Percentiles rank a stretch among this genome's conserved stretches.
These are phyloP conservation scores for Saimiri boliviensis DNA, from an alignment of 2,113 vertebrate genomes.

Conservation along the genomic window DNA sequence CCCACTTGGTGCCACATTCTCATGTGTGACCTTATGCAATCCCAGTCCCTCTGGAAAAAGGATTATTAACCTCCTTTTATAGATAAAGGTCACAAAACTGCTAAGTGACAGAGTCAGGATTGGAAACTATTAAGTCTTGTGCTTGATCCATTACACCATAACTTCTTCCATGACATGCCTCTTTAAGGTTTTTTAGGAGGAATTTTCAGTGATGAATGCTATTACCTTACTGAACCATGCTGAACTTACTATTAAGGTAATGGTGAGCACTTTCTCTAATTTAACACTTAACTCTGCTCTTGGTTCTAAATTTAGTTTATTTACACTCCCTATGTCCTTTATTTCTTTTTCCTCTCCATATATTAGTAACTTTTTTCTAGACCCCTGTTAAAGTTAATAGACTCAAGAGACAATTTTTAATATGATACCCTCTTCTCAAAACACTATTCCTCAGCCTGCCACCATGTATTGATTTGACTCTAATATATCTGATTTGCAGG, in stretches of 20 bases:
- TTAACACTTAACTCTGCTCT: background rate
- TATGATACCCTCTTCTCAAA: conserved; percentile 21
- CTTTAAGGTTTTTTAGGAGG: conserved; percentile 2
- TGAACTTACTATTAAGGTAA: background rate
- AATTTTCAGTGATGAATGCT: background rate
- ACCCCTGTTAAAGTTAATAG: background rate
- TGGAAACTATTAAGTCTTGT: background rate
- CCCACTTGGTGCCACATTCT: background rate
- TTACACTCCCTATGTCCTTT: background rate
- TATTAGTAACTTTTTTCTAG: conserved; percentile 19
- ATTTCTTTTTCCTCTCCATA: background rate
- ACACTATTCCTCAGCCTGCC: background rate
- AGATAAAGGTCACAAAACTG: conserved; percentile 52
- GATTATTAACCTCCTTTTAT: conserved; percentile 41
- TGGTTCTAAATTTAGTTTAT: conserved; percentile 36
- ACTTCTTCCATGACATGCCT: background rate
- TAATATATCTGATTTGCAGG: background rate
- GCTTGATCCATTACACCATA: background rate
- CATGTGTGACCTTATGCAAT: background rate
- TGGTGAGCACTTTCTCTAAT: background rate
- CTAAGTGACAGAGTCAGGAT: conserved; percentile 29
- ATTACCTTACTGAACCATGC: background rate
- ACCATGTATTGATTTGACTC: conserved; percentile 13
- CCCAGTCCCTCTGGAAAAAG: background rate
- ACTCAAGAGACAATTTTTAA: conserved; percentile 25